These are phyloP conservation scores for Venusia cambrica DNA, from an alignment of 2,888 invertebrate genomes.

Conservation along the genomic window DNA sequence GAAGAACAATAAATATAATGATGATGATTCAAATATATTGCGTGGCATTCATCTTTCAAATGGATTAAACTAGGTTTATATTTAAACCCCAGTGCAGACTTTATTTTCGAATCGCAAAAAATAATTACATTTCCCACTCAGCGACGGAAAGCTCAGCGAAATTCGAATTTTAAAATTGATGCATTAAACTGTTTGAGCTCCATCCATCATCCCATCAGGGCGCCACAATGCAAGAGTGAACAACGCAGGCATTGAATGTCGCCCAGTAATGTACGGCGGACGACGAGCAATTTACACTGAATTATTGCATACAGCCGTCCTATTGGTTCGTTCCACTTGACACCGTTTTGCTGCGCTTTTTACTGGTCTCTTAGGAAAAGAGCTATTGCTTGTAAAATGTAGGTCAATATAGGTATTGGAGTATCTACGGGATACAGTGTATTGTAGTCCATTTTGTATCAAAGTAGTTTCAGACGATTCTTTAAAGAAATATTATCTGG, in stretches of 20 bases:
- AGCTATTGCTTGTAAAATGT: background rate
- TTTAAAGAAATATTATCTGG: no score
- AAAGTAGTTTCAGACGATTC: no score
- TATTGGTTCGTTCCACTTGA: constrained; percentile 38
- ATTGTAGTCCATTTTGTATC: no score
- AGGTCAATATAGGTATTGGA: no score
- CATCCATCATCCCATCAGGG: constrained; percentile 27
- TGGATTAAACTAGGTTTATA: no score
- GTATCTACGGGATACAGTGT: no score
- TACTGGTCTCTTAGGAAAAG: constrained; percentile 24
- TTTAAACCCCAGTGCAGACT: constrained; percentile 3
- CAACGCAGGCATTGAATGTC: constrained; percentile 35
- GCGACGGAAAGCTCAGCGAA: constrained; percentile 8
- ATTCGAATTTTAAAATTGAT: constrained; percentile 18
- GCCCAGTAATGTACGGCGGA: constrained; percentile 43
- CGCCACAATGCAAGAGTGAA: constrained; percentile 30
- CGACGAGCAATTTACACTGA: constrained; percentile 52
- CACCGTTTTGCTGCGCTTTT: constrained; percentile 32
- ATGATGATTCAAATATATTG: no score
- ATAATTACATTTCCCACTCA: constrained; percentile 17
- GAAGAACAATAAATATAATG: no score
- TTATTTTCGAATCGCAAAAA: constrained; percentile 5
- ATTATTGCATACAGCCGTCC: constrained; percentile 50
- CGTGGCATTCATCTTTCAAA: no score
- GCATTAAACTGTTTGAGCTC: constrained; percentile 19